Percentiles rank a stretch among this genome's conserved stretches.
Conservation (phyloP, 2,797 vertebrate species). For the Garrulus glandarius region DNA sequence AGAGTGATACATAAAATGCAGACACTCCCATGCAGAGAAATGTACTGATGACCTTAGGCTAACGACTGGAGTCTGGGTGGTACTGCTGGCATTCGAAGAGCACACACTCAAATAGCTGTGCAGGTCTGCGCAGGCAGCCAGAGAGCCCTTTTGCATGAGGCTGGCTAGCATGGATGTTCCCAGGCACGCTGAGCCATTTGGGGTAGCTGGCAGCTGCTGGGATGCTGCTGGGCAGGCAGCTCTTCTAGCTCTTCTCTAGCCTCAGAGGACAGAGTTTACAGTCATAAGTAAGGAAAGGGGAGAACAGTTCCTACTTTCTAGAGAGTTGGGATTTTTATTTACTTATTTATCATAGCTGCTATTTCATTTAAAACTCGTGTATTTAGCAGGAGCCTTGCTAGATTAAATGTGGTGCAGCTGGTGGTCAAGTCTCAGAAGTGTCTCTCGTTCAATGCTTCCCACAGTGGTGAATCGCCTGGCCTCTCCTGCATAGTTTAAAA, state of each 20-base stretch:
- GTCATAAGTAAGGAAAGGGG: rapidly evolving
- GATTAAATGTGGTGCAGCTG: neutral
- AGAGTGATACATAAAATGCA: neutral
- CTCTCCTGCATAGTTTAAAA: neutral
- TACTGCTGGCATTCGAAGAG: neutral
- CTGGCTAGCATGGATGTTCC: neutral
- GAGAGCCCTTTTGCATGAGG: neutral
- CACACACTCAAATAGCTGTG: neutral
- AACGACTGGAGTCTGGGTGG: slow-evolving; percentile 18
- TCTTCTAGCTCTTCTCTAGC: neutral
- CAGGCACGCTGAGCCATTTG: neutral
- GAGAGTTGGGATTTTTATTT: neutral
- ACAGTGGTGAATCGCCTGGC: rapidly evolving
- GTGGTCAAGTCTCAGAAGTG: neutral
- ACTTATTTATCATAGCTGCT: neutral
- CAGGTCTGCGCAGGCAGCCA: slow-evolving; percentile 15
- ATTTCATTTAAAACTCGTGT: neutral
- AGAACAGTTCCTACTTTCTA: neutral
- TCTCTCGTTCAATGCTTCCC: neutral
- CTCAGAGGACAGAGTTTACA: neutral
- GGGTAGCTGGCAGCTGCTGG: neutral
- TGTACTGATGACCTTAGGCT: slow-evolving; percentile 22
- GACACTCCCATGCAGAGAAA: slow-evolving; percentile 45
- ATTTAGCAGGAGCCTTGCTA: neutral
- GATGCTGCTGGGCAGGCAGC: neutral